Base-by-base conservation (phyloP, 2,888 invertebrate genomes). In the Carabus problematicus region DNA sequence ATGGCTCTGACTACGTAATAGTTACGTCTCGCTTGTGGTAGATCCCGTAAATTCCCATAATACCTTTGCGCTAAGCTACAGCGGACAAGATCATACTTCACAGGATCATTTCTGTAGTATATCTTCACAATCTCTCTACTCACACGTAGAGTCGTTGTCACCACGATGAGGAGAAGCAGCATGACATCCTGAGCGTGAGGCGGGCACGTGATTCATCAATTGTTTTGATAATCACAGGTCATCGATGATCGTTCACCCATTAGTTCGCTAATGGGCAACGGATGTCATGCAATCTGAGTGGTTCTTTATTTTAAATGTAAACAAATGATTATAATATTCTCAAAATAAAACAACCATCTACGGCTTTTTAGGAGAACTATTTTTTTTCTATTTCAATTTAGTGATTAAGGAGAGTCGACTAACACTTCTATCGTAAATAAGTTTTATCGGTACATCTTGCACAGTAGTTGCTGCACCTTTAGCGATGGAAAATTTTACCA, bases 21-120 rank as follows among this genome's bases (percentile, higher is more conserved):
- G 6, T 6, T 29, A 29, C 3, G 3, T 29, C 29, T 29, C 29
- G 29, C 29, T 29, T 29, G 29, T 29, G 29, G 3, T 29, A 29
- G 2, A 6, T 29, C 29, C 6, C 6, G 6, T 2, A 29, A 29
- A 6, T 29, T 29, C 29, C 29, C 6, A 29, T 29, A 29, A 29
- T 29, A 29, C 2, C 29, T 29, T 29, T 6, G 6, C 29, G 29
- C 29, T 29, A 29, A 29, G 3, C 29, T 3, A 29, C 29, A 29
- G 29, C 6, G 6, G 63, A 12, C 72, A 79, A 79, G 79, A 79
- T 79, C 78, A 79, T 79, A 79, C 86, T 87, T 86, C 85, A 85
- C 85, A 86, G 87, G 87, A 87, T 87, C 86, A 86, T 86, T 87
- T 87, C 87, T 87, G 87, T 85, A 87, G 87, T 87, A 83, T 81